Evolutionary conservation across 2,797 vertebrate species (phyloP).

Genomic region (Phoebastria nigripes): DNA sequence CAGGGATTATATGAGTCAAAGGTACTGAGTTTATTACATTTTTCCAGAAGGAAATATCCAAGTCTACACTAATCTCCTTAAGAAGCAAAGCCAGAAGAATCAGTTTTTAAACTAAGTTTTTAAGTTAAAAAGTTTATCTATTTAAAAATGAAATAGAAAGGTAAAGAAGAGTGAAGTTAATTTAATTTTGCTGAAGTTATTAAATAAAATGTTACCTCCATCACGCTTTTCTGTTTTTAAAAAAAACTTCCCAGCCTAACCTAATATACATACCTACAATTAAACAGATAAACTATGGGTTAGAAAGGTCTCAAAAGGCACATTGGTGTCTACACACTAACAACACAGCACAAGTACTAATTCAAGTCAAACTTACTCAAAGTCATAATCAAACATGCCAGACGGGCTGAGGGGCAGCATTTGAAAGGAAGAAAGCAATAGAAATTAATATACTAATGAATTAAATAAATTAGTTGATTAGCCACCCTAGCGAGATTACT

Average conservation of each 20-base stretch:
- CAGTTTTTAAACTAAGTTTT: slow-evolving; percentile 63
- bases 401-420: slow-evolving; percentile 96
- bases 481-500: slow-evolving; percentile 72
- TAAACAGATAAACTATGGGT: slow-evolving; percentile 82
- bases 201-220: slow-evolving; percentile 82
- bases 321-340: slow-evolving; percentile 75
- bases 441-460: slow-evolving; percentile 89
- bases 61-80: slow-evolving; percentile 67
- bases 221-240: slow-evolving; percentile 81
- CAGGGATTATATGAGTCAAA: slow-evolving; percentile 15
- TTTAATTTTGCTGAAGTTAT: slow-evolving; percentile 77
- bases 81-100: slow-evolving; percentile 76
- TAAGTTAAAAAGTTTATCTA: slow-evolving; percentile 65
- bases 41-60: slow-evolving; percentile 61
- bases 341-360: slow-evolving; percentile 85
- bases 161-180: slow-evolving; percentile 73
- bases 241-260: slow-evolving; percentile 79
- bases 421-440: slow-evolving; percentile 94
- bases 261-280: slow-evolving; percentile 84
- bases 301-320: slow-evolving; percentile 69
- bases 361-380: slow-evolving; percentile 98
- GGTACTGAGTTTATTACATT: slow-evolving; percentile 43
- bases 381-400: slow-evolving; percentile 99
- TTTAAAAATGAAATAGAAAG: slow-evolving; percentile 68
- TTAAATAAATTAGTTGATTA: slow-evolving; percentile 80